Evolutionary conservation across 2,113 vertebrate species (phyloP).

Genomic region (Phodopus roborovskii): DNA sequence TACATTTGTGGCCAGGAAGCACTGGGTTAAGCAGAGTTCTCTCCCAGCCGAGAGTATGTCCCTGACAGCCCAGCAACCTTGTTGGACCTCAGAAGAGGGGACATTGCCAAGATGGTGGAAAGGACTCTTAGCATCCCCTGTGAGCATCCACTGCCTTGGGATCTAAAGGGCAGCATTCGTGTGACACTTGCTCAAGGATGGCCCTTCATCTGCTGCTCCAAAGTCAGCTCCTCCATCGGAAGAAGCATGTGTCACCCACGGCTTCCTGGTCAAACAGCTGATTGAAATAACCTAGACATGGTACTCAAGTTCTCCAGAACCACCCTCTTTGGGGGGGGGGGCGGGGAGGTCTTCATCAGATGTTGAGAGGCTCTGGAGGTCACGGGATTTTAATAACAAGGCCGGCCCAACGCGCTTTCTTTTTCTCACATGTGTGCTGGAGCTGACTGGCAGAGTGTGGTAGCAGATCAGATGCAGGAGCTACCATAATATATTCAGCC

Average conservation of each 20-base stretch:
- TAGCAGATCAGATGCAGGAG: not conserved
- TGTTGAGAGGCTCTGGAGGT: not conserved
- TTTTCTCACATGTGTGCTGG: not conserved
- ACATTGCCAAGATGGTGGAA: too few species aligned
- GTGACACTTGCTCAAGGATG: not conserved
- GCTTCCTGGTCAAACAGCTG: fast-evolving
- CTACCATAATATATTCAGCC: not conserved
- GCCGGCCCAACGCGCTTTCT: not conserved
- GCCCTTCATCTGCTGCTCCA: not conserved
- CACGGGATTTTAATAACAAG: not conserved
- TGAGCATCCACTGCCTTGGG: too few species aligned
- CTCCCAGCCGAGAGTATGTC: fast-evolving
- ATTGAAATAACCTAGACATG: not conserved
- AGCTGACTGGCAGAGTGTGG: not conserved
- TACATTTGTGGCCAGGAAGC: not conserved
- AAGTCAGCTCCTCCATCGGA: not conserved
- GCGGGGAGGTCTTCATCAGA: not conserved
- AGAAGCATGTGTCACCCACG: too few species aligned
- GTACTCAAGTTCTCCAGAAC: not conserved
- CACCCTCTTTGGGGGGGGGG: too few species aligned
- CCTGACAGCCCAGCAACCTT: not conserved
- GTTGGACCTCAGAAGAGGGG: not conserved
- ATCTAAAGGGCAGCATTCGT: not conserved
- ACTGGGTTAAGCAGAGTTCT: fast-evolving
- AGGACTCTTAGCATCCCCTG: not conserved